Evolutionary conservation across 2,797 vertebrate species (phyloP), one percentile per base, ranked within the genome.

Genomic region (Toxotes lorentzi): DNA sequence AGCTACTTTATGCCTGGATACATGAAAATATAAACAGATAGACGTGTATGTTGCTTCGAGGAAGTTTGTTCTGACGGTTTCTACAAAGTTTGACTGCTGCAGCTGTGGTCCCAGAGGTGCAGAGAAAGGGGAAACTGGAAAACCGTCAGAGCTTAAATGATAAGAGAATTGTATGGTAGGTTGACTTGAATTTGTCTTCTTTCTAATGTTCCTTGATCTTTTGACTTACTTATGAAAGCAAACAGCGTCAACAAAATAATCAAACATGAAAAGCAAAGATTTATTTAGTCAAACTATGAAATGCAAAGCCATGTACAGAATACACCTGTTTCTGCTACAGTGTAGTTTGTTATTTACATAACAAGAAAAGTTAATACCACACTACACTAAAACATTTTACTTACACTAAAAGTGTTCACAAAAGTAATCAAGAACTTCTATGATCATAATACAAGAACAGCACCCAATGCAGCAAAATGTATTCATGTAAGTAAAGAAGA

Each of bases 51-150:
- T 47, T 27, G 32, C 27, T 64, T 81, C 35, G 13, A 80, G 63
- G 76, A 82, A 72, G 51, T 67, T 45, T 69, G 68, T 78, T 66
- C 40, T 79, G 72, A 66, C 48, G 1, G 81, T 81, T 83, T 74
- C 51, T 43, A 48, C 34, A 51, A 65, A 67, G 72, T 73, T 73
- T 76, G 53, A 41, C 24, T 12, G 7, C 19, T 16, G 30, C 76
- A 88, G 70, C 70, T 88, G 81, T 65, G 43, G n/a, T 83, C 86
- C 78, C 76, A 41, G 30, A 30, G 57, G 56, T 47, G 50, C 47
- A 59, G 43, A 59, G 11, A 24, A 30, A 59, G 4, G 12, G 41
- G 62, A 58, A 82, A 83, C 21, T 48, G 51, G 78, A 30, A 71
- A 53, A 38, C 19, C 53, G 5, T 63, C 40, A 38, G 30, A 47